Conservation (phyloP, 2,113 vertebrate species). For the Equus quagga region DNA sequence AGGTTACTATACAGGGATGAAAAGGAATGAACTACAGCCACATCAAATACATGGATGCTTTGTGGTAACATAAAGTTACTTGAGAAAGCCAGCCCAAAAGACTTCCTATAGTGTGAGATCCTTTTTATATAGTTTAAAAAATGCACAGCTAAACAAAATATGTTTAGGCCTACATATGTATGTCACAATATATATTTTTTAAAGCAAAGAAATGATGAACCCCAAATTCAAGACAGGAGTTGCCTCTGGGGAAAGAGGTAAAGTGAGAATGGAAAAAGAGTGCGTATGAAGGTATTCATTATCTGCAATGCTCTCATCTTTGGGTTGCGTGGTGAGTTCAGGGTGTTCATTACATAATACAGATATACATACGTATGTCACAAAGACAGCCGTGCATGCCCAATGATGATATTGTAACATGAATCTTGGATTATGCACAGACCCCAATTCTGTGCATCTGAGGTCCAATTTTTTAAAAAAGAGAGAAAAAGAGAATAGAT, state of each 20-base stretch:
- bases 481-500: not conserved
- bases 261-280: not conserved
- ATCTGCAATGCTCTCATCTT: accelerated
- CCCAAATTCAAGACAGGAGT: not conserved
- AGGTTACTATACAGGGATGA: accelerated
- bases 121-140: not conserved
- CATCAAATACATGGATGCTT: not conserved
- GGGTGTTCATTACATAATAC: accelerated
- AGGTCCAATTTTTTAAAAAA: not conserved
- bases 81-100: not conserved
- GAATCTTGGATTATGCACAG: not conserved
- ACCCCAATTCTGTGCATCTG: not conserved
- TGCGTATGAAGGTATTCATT: accelerated
- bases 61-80: accelerated
- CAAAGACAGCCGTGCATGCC: too few species aligned
- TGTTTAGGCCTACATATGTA: not conserved
- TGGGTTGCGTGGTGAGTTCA: not conserved
- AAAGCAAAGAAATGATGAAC: not conserved
- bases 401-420: not conserved
- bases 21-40: too few species aligned
- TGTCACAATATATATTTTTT: not conserved
- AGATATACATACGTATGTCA: accelerated
- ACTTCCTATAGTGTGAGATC: not conserved
- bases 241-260: not conserved
- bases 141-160: not conserved